These are phyloP conservation scores for Caenorhabditis zanzibari DNA, from an alignment of 2,888 invertebrate genomes.

Conservation along the genomic window DNA sequence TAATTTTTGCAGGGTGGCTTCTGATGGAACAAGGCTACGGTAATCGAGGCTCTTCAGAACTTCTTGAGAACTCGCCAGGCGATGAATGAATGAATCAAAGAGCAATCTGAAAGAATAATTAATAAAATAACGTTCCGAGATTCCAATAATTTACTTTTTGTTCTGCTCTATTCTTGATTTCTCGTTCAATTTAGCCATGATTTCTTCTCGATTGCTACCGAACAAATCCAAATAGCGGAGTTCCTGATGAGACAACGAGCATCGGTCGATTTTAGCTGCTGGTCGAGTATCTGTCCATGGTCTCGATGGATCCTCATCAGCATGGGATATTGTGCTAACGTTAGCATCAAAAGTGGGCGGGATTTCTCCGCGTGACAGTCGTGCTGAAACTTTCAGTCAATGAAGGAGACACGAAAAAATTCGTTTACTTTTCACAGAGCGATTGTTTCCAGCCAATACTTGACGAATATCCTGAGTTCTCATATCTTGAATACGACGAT, in stretches of 20 bases:
- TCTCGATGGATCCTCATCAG: constrained; percentile 30
- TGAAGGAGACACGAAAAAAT: background rate
- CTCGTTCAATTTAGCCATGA: constrained; percentile 52
- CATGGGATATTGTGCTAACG: background rate
- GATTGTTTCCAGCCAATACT: constrained; percentile 59
- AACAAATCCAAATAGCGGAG: constrained; percentile 58
- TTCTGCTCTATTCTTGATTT: constrained; percentile 45
- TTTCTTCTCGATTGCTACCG: constrained; percentile 60
- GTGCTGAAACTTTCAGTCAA: constrained; percentile 2
- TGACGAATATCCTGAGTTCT: constrained; percentile 66
- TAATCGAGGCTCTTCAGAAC: constrained; percentile 38
- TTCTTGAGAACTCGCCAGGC: constrained; percentile 48
- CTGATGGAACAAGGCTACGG: constrained; percentile 17
- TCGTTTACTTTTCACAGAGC: constrained; percentile 48
- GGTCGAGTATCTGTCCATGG: constrained; percentile 48
- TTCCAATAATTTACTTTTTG: constrained; percentile 41
- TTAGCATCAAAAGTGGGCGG: constrained; percentile 4
- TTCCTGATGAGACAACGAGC: constrained; percentile 22
- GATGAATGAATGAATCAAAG: constrained; percentile 62
- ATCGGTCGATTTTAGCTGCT: constrained; percentile 38
- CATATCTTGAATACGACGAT: constrained; percentile 64
- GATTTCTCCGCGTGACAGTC: constrained; percentile 20
- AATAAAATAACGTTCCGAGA: background rate
- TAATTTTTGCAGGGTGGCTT: constrained; percentile 22
- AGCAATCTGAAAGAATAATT: constrained; percentile 26